A percentile compares a stretch with the other conserved stretches of the same genome.
Evolutionary conservation across 2,888 invertebrate species (phyloP).

Genomic region (Aquatica leii): DNA sequence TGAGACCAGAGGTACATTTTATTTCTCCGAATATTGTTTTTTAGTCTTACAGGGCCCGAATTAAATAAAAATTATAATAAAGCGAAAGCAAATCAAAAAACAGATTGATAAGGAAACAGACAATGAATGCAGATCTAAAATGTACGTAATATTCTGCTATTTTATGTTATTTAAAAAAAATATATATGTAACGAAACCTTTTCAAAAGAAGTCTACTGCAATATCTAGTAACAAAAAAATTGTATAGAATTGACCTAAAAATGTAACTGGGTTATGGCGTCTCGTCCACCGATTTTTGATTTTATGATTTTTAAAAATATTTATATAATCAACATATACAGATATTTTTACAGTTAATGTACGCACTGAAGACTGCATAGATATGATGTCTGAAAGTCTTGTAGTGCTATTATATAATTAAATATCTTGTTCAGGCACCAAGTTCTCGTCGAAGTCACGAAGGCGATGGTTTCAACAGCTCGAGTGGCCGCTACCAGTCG

Average conservation of each 20-base stretch:
- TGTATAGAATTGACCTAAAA: too few relatives aligned
- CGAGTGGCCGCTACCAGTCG: slow-evolving; percentile 64
- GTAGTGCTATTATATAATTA: slow-evolving; percentile 28
- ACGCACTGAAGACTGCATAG: slow-evolving; percentile 41
- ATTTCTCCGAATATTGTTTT: slow-evolving; percentile 5
- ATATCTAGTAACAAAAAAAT: too few relatives aligned
- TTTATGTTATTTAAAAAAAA: too few relatives aligned
- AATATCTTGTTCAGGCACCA: slow-evolving; percentile 57
- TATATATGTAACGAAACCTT: too few relatives aligned
- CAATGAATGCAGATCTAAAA: slow-evolving; percentile 2
- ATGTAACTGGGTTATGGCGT: background rate
- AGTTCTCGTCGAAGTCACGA: slow-evolving; percentile 55
- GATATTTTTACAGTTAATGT: slow-evolving; percentile 33
- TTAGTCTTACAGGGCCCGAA: slow-evolving; percentile 9
- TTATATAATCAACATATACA: slow-evolving; percentile 15
- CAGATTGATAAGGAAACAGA: background rate
- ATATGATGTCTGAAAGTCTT: slow-evolving; percentile 50
- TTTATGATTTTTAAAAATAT: slow-evolving; percentile 10
- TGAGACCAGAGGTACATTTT: slow-evolving; percentile 67
- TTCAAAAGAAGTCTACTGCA: too few relatives aligned
- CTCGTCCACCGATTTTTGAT: slow-evolving; percentile 5
- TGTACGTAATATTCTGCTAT: background rate
- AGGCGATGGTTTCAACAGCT: slow-evolving; percentile 66
- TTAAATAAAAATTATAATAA: too few relatives aligned
- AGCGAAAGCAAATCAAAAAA: background rate